Conservation (phyloP, 2,888 invertebrate species). For the Lasioglossum marginatum region DNA sequence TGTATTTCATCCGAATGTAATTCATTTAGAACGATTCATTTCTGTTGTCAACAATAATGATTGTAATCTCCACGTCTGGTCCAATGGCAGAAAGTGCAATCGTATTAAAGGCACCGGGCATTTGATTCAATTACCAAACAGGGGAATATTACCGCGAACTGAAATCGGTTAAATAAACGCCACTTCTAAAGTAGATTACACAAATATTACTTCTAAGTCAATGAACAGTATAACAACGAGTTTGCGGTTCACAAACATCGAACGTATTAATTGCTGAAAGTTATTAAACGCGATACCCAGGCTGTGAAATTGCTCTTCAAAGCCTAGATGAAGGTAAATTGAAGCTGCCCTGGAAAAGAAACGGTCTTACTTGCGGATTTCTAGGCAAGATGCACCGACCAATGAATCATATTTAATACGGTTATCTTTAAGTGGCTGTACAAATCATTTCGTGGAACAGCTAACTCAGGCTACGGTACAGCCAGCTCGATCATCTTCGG, state of each 20-base stretch:
- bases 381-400: background rate
- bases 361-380: conserved; percentile 2
- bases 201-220: background rate
- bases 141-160: background rate
- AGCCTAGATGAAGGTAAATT: background rate
- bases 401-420: conserved; percentile 32
- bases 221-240: background rate
- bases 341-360: background rate
- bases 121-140: background rate
- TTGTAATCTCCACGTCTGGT: background rate
- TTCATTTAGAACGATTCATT: background rate
- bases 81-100: background rate
- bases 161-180: background rate
- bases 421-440: conserved; percentile 36
- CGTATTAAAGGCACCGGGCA: background rate
- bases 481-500: conserved; percentile 35
- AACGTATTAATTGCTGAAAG: background rate
- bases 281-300: background rate
- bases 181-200: conserved; percentile 1
- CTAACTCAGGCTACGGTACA: conserved; percentile 40
- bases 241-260: background rate
- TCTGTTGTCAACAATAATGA: background rate
- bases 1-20: background rate
- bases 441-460: conserved; percentile 51
- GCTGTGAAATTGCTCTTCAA: background rate